phyloP scores from a whole-genome alignment of 2,888 invertebrate genomes.

The Pristionchus exspectatus region DNA sequence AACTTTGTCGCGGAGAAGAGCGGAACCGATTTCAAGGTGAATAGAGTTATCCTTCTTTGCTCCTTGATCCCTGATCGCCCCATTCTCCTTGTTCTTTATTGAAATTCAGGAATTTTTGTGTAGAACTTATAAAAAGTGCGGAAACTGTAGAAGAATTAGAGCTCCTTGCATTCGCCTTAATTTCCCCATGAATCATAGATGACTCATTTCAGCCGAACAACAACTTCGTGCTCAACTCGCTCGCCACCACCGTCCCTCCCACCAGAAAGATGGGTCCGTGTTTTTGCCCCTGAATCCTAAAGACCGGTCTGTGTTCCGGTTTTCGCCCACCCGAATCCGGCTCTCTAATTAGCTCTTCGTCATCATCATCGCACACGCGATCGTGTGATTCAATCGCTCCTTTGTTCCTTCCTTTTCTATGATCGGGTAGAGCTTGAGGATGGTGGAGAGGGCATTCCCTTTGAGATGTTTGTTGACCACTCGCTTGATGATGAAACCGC shows the following conservation, averaged over 20 bases:
- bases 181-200: neutral
- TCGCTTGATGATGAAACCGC: neutral
- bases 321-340: neutral
- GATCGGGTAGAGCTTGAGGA: neutral
- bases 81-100: too few relatives aligned
- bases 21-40: conserved; percentile 49
- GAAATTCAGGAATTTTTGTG: neutral
- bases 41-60: neutral
- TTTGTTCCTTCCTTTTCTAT: conserved; percentile 25
- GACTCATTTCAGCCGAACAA: conserved; percentile 57
- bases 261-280: conserved; percentile 48
- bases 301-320: conserved; percentile 27
- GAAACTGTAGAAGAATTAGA: too few relatives aligned
- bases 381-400: neutral
- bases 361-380: conserved; percentile 30
- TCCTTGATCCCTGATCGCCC: too few relatives aligned
- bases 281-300: neutral
- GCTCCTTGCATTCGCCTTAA: too few relatives aligned
- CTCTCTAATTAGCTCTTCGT: conserved; percentile 42
- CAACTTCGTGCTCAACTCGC: conserved; percentile 57
- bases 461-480: neutral
- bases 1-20: conserved; percentile 35
- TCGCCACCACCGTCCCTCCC: conserved; percentile 35
- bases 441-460: neutral
- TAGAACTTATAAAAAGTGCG: too few relatives aligned